These are phyloP conservation scores for Drosophila parabipectinata DNA, from an alignment of 1,140 invertebrate genomes.

Conservation along the genomic window DNA sequence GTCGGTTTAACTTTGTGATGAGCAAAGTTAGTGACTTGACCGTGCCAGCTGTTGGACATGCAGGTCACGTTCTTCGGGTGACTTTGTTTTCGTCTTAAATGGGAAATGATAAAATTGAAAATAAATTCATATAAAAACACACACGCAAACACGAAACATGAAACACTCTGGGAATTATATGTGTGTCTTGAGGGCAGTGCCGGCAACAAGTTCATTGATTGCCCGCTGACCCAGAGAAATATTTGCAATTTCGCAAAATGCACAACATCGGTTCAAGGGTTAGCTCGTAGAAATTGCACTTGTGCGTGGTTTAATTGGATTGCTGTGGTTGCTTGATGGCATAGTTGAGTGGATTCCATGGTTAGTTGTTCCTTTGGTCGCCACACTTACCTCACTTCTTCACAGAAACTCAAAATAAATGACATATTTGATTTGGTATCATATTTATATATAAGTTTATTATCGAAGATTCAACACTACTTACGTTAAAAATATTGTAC, in stretches of 20 bases:
- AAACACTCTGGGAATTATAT: constrained; percentile 21
- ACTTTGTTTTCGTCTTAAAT: constrained; percentile 82
- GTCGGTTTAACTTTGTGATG: constrained; percentile 69
- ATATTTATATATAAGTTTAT: constrained; percentile 53
- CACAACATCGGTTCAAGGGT: constrained; percentile 18
- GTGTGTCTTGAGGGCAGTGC: constrained; percentile 29
- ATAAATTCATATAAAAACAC: constrained; percentile 65
- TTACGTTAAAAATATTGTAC: constrained; percentile 79
- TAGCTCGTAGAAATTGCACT: constrained; percentile 15
- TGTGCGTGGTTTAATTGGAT: constrained; percentile 37
- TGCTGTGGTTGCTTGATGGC: constrained; percentile 11
- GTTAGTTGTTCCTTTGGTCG: neutral
- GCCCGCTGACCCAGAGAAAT: constrained; percentile 25
- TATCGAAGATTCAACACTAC: constrained; percentile 80
- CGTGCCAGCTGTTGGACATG: constrained; percentile 64
- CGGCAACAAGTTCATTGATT: constrained; percentile 60
- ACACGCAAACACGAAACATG: constrained; percentile 10
- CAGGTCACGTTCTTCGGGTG: constrained; percentile 72
- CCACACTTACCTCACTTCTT: neutral
- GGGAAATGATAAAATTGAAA: constrained; percentile 80
- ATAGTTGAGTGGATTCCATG: neutral
- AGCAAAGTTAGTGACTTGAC: constrained; percentile 72
- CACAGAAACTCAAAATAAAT: neutral
- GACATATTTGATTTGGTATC: constrained; percentile 12
- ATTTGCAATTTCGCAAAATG: constrained; percentile 28